Conservation (phyloP, 2,797 vertebrate species). For the Sternarchorhynchus goeldii region DNA sequence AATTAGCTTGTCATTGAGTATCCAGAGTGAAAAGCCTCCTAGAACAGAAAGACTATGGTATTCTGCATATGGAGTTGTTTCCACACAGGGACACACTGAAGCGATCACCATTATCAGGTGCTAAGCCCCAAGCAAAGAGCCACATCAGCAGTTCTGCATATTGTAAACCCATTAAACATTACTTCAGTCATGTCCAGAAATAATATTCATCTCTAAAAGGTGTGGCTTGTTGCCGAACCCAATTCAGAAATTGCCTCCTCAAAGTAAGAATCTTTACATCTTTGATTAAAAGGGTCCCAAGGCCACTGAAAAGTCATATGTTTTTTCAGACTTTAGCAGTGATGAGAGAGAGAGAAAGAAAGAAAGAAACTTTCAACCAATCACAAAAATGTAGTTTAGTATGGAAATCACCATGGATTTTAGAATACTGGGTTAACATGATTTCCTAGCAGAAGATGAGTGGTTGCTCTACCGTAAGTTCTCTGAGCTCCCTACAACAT, state of each 20-base stretch:
- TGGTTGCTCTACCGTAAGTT: not conserved
- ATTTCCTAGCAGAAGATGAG: too few species aligned
- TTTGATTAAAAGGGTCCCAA: not conserved
- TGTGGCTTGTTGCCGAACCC: conserved; percentile 33
- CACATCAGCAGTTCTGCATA: not conserved
- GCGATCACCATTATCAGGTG: not conserved
- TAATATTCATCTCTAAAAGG: not conserved
- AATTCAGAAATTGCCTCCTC: conserved; percentile 33
- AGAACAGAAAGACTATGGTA: not conserved
- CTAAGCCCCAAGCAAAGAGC: not conserved
- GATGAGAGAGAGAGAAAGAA: too few species aligned
- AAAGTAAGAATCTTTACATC: conserved; percentile 35
- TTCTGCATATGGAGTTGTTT: not conserved
- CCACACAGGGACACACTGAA: not conserved
- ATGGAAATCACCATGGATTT: too few species aligned
- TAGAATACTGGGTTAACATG: too few species aligned
- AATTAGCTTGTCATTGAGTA: not conserved
- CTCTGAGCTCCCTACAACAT: not conserved
- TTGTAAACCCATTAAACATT: not conserved
- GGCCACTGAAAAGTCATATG: not conserved
- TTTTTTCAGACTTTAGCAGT: not conserved
- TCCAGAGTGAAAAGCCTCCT: not conserved
- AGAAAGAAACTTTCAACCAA: too few species aligned
- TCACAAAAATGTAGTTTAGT: too few species aligned
- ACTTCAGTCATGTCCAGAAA: not conserved